A percentile compares a stretch with the other conserved stretches of the same genome.
phyloP scores from a whole-genome alignment of 2,797 vertebrate species.

The Novumbra hubbsi region DNA sequence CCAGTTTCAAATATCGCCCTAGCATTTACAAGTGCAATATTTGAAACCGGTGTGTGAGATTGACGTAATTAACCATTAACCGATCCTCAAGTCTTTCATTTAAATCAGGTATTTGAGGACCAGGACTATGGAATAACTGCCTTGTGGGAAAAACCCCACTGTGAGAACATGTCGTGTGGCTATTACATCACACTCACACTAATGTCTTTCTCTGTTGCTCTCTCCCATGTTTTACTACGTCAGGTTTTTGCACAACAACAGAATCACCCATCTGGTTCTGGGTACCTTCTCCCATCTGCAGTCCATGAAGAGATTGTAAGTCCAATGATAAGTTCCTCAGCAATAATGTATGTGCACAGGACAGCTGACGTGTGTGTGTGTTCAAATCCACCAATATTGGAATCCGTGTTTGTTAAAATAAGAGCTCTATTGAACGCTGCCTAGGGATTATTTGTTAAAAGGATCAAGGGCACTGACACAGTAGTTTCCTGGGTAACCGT shows the following conservation, averaged over 20 bases:
- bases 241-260: slow-evolving; percentile 99
- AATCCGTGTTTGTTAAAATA: slow-evolving; percentile 2
- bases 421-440: not conserved
- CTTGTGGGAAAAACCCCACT: too few relatives aligned
- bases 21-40: too few relatives aligned
- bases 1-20: too few relatives aligned
- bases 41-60: too few relatives aligned
- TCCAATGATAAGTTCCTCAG: slow-evolving; percentile 44
- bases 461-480: not conserved
- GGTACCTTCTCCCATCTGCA: slow-evolving; percentile 92
- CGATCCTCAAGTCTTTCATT: too few relatives aligned
- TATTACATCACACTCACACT: not conserved
- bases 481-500: too few relatives aligned
- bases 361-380: slow-evolving; percentile 20
- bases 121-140: too few relatives aligned
- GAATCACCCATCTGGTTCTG: slow-evolving; percentile 88
- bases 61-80: too few relatives aligned
- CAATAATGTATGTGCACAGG: not conserved
- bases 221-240: too few relatives aligned
- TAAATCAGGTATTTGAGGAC: too few relatives aligned
- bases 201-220: not conserved
- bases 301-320: slow-evolving; percentile 98
- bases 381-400: slow-evolving; percentile 20
- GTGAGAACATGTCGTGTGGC: too few relatives aligned
- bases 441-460: not conserved